phyloP scores from a whole-genome alignment of 2,113 vertebrate species.

The Pluvialis apricaria region DNA sequence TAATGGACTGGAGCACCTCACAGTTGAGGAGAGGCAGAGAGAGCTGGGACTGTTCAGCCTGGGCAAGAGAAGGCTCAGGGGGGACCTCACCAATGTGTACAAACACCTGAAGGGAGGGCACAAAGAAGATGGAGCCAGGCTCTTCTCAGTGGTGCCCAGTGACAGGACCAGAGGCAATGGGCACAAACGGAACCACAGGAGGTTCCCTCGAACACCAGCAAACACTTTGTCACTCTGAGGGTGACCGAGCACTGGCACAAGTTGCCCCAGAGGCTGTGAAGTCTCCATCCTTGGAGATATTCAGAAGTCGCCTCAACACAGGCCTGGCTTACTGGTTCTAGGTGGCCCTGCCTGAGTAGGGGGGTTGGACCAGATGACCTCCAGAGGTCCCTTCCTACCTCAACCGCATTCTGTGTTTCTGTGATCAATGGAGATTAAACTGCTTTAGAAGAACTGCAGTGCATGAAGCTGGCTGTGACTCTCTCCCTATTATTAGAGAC shows the following conservation, averaged over 20 bases:
- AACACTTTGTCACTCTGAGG: background rate
- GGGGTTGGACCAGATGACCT: background rate
- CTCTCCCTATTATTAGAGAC: background rate
- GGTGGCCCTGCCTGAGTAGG: background rate
- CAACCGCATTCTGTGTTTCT: background rate
- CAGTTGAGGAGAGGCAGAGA: background rate
- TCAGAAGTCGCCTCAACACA: background rate
- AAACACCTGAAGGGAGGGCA: too few relatives aligned
- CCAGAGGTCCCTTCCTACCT: background rate
- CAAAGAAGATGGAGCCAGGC: too few relatives aligned
- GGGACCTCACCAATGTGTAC: background rate
- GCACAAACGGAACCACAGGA: too few relatives aligned
- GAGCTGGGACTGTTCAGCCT: background rate
- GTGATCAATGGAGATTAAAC: background rate
- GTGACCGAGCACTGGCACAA: background rate
- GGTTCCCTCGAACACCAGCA: background rate
- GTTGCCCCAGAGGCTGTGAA: background rate
- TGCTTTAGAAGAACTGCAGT: background rate
- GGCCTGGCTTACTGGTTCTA: background rate
- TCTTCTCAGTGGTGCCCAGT: too few relatives aligned
- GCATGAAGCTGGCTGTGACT: background rate
- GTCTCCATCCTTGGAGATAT: background rate
- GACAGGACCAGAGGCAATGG: too few relatives aligned
- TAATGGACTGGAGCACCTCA: background rate
- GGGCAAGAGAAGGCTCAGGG: background rate